Base-by-base conservation (phyloP, 2,113 vertebrate species). In the Onychostruthus taczanowskii region DNA sequence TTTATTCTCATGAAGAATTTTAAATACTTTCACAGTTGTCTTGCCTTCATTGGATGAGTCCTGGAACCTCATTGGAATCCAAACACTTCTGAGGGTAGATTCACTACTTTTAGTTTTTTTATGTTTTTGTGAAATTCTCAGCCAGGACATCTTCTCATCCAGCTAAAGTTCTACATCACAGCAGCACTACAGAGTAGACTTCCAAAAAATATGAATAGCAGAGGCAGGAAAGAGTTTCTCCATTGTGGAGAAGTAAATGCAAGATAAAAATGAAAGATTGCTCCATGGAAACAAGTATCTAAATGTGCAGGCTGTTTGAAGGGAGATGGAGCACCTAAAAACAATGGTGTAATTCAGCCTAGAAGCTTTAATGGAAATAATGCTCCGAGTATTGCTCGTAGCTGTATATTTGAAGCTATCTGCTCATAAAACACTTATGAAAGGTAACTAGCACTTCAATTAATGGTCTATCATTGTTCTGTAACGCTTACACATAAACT, bases 381-480 rank as follows among this genome's bases (percentile, higher is more conserved):
- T 44, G 37, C 69, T 61, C 43, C 0, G 1, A 88, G 52, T 72
- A 47, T 75, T 85, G 59, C 55, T 94, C 31, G 22, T n/a, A 58
- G 46, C 56, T 46, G 27, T 73, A 2, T 83, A 56, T 44, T 90
- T 52, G 81, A 90, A 87, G 58, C 39, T 41, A 16, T 94, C 63
- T 92, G 49, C 39, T 94, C 13, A 2, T 90, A 92, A 96, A 96
- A 94, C 80, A 66, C 85, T 94, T 94, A 74, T 62, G 80, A 93
- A 92, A 90, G 73, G 55, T 94, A 96, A 97, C 97, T 95, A 95
- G 82, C 55, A 43, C 85, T 96, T 90, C 89, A 96, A 94, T 97
- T 97, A 96, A 96, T 93, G 76, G 63, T 43, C 73, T 96, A 74
- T 90, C 87, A 67, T 96, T 93, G 90, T 93, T 95, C 79, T 93